Base-by-base conservation (phyloP, 2,888 invertebrate genomes). In the Perithous albicinctus region DNA sequence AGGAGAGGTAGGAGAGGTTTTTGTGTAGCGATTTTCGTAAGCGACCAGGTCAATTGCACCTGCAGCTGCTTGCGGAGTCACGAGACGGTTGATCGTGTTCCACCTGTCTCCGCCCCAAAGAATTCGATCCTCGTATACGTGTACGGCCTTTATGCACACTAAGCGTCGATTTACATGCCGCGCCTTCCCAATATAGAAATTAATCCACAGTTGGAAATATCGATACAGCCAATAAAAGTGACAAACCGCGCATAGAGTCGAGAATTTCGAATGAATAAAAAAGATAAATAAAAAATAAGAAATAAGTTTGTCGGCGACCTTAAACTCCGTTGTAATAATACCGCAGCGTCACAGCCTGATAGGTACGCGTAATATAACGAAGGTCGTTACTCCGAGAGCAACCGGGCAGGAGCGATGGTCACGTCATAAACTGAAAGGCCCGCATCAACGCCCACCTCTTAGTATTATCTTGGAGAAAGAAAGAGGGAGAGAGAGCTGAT, bases 301-400 rank as follows among this genome's bases (percentile, higher is more conserved):
- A 77, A 41, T 20, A 66, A 43, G 35, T 23, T 75, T n/a, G 32
- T 6, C 51, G n/a, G 12, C 26, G 84, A 84, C 84, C 86, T 85
- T 85, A 86, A 86, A 85, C 84, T 85, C 67, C 66, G 69, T 18
- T 80, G 56, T 75, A 78, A 82, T 69, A 56, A 78, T 61, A 70
- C 66, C 43, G 64, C 56, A 63, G 48, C 78, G 86, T 86, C 84
- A 86, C 84, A 85, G 86, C 83, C 85, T 86, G 85, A 86, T 86
- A 84, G 72, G 54, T 80, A 63, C 80, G 80, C 84, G 85, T 86
- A 85, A 86, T 84, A 54, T 26, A 81, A 70, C 56, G 78, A 82
- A 82, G 85, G 74, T 78, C 82, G 80, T 85, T 85, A 78, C 83
- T 74, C 82, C 77, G 74, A 43, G 66, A 48, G 70, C 26, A 35